These are phyloP conservation scores for Liposcelis brunnea DNA, from an alignment of 2,888 invertebrate species.

Conservation along the genomic window DNA sequence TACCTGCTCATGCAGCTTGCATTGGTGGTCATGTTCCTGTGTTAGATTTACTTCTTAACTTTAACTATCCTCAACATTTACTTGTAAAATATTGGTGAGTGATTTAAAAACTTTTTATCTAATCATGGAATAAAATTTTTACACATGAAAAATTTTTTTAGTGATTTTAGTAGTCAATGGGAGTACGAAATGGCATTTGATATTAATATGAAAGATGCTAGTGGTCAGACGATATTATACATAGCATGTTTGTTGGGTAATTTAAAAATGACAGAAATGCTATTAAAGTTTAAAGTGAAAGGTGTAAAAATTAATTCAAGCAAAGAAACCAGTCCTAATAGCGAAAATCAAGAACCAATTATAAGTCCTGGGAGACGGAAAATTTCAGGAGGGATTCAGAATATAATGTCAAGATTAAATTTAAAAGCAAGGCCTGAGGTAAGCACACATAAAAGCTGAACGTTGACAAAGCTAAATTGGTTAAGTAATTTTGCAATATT, in stretches of 20 bases:
- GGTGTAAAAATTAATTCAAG: slow-evolving; percentile 22
- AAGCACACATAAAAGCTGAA: too few species aligned
- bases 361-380: slow-evolving; percentile 46
- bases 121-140: slow-evolving; percentile 4
- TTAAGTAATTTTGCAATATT: slow-evolving; percentile 12
- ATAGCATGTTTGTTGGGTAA: slow-evolving; percentile 75
- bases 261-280: slow-evolving; percentile 52
- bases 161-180: slow-evolving; percentile 44
- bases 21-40: slow-evolving; percentile 70
- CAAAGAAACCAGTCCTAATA: background rate
- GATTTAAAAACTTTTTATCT: slow-evolving; percentile 7
- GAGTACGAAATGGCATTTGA: slow-evolving; percentile 84
- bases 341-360: background rate
- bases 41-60: slow-evolving; percentile 61
- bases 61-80: slow-evolving; percentile 58
- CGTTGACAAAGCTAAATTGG: slow-evolving; percentile 30
- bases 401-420: slow-evolving; percentile 68
- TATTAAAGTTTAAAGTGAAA: slow-evolving; percentile 53
- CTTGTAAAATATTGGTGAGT: slow-evolving; percentile 39
- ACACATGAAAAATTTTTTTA: slow-evolving; percentile 8
- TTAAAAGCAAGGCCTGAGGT: slow-evolving; percentile 26
- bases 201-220: slow-evolving; percentile 76
- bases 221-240: slow-evolving; percentile 80
- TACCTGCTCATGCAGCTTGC: slow-evolving; percentile 83
- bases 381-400: slow-evolving; percentile 75